These are phyloP conservation scores for Squalus acanthias DNA, from an alignment of 2,797 vertebrate genomes.

Conservation along the genomic window DNA sequence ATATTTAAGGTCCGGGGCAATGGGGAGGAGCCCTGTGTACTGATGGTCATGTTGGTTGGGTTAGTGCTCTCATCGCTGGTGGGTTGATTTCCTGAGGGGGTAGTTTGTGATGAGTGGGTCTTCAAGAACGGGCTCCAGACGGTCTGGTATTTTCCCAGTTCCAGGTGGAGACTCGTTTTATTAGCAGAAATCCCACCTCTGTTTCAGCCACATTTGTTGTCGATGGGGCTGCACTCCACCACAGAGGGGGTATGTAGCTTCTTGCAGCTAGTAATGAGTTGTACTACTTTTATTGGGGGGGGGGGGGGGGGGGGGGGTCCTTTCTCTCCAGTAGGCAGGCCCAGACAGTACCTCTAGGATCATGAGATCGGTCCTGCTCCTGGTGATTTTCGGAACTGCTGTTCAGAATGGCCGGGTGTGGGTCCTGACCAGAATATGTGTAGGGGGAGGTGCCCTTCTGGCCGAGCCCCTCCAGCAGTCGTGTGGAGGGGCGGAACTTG, in stretches of 20 bases:
- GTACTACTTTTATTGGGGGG: background rate
- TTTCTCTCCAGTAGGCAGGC: background rate
- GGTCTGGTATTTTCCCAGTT: background rate
- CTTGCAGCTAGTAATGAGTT: background rate
- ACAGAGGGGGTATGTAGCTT: background rate
- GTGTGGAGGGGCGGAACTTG: background rate
- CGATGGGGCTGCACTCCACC: background rate
- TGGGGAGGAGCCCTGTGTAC: background rate
- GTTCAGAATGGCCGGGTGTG: background rate
- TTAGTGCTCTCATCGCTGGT: background rate
- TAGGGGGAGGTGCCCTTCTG: background rate
- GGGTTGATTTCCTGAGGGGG: background rate
- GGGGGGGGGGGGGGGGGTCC: background rate
- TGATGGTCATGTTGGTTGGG: background rate
- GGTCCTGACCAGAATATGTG: background rate
- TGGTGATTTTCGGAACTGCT: background rate
- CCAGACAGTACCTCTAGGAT: background rate
- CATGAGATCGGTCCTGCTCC: background rate
- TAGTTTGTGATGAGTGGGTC: background rate
- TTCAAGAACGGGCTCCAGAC: background rate
- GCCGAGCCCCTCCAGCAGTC: background rate
- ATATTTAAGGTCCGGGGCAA: background rate
- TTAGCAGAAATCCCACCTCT: background rate
- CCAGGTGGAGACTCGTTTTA: background rate
- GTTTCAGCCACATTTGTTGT: background rate